Evolutionary conservation across 35 echinoderm and acorn worm species (phyloP).

Genomic region (Ophioderma brevispina): DNA sequence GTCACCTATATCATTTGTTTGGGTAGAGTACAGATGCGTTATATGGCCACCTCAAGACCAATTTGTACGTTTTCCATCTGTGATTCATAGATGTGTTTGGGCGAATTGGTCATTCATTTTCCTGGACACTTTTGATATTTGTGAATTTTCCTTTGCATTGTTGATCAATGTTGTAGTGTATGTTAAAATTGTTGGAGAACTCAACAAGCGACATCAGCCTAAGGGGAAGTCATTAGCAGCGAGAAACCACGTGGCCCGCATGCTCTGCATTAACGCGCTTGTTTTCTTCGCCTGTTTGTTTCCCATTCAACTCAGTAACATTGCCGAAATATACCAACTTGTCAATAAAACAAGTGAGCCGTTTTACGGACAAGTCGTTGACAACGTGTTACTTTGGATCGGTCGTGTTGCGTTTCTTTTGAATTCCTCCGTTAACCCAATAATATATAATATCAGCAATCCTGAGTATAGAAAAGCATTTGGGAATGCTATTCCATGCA

Average conservation of each 20-base stretch:
- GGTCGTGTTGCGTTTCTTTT: not conserved
- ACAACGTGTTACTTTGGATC: not conserved
- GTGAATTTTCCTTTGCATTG: not conserved
- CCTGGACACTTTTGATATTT: not conserved
- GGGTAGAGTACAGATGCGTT: not conserved
- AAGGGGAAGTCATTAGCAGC: not conserved
- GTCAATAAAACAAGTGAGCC: not conserved
- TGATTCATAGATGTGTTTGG: not conserved
- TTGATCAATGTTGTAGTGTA: not conserved
- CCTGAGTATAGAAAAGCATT: not conserved
- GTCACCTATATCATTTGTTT: not conserved
- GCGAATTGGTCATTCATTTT: not conserved
- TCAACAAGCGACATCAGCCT: not conserved
- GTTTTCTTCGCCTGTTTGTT: not conserved
- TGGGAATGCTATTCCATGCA: not conserved
- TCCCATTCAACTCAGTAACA: not conserved
- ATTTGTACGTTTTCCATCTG: not conserved
- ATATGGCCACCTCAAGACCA: not conserved
- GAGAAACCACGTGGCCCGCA: not conserved
- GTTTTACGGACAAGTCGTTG: not conserved
- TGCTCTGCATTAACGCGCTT: not conserved
- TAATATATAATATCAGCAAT: not conserved
- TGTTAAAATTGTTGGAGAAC: not conserved
- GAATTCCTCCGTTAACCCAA: not conserved
- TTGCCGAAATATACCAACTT: not conserved